Conservation (phyloP, 1,140 invertebrate species). For the Ptiloglossa arizonensis region DNA sequence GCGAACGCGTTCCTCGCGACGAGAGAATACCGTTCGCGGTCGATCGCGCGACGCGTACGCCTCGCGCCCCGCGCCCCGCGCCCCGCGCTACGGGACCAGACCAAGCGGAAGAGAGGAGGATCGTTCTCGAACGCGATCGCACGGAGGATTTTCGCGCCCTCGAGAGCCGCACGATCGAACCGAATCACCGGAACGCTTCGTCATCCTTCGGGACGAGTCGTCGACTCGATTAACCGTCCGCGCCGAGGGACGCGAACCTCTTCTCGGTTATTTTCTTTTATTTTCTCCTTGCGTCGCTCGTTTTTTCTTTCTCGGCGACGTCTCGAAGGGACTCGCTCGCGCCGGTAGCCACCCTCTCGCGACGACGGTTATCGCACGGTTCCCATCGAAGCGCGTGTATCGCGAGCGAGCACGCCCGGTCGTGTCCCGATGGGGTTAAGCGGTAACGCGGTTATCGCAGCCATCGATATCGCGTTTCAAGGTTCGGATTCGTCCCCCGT, state of each 20-base stretch:
- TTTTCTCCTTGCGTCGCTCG: too few relatives aligned
- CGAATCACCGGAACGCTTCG: conserved; percentile 75
- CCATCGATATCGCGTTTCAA: conserved; percentile 64
- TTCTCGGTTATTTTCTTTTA: background rate
- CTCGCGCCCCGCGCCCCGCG: background rate
- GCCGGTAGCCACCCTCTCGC: too few relatives aligned
- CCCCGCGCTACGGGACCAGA: conserved; percentile 11
- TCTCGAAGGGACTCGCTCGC: too few relatives aligned
- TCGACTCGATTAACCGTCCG: background rate
- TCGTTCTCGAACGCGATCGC: conserved; percentile 64
- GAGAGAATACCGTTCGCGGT: conserved; percentile 9
- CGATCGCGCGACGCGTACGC: background rate
- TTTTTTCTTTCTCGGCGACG: too few relatives aligned
- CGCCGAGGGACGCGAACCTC: background rate
- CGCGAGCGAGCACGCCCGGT: conserved; percentile 6
- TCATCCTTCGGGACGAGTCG: conserved; percentile 54
- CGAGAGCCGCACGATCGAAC: conserved; percentile 72
- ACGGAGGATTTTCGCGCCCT: conserved; percentile 74
- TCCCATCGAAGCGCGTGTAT: conserved; percentile 29
- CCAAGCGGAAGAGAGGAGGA: conserved; percentile 51
- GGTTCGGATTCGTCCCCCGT: conserved; percentile 42
- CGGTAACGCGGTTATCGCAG: conserved; percentile 52
- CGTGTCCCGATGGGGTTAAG: conserved; percentile 58
- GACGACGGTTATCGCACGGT: background rate
- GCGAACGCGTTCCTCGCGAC: conserved; percentile 3